Conservation (phyloP, 2,888 invertebrate species). For the Trichogramma dendrolimi region DNA sequence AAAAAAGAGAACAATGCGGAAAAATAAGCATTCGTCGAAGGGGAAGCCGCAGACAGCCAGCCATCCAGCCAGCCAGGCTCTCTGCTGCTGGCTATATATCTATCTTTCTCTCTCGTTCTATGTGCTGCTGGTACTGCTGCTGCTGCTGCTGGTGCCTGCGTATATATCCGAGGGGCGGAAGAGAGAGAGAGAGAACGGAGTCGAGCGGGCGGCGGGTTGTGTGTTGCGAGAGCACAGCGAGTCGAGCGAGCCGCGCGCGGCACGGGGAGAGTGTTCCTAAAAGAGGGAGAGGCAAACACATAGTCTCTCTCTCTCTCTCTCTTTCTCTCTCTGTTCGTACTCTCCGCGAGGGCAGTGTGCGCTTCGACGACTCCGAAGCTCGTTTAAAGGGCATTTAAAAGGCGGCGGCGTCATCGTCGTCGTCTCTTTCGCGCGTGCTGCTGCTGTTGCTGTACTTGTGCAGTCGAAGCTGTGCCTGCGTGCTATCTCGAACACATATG, state of each 20-base stretch:
- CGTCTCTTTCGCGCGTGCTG: background rate
- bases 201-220: conserved; percentile 8
- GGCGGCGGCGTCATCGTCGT: background rate
- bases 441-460: no score
- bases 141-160: no score
- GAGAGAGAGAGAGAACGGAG: conserved; percentile 18
- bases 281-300: background rate
- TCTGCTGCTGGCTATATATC: no score
- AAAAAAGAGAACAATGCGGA: conserved; percentile 26
- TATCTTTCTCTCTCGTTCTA: no score
- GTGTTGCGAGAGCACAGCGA: background rate
- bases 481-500: background rate
- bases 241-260: background rate
- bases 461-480: no score
- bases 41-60: conserved; percentile 35
- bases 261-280: background rate
- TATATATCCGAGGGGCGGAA: conserved; percentile 2
- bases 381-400: conserved; percentile 10
- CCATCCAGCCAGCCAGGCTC: conserved; percentile 26
- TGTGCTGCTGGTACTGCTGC: no score
- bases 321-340: no score
- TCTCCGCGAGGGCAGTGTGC: background rate
- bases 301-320: no score
- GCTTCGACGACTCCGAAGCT: background rate
- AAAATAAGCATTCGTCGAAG: conserved; percentile 33